These are phyloP conservation scores for Pristiophorus japonicus DNA, from an alignment of 2,113 vertebrate species.

Conservation along the genomic window DNA sequence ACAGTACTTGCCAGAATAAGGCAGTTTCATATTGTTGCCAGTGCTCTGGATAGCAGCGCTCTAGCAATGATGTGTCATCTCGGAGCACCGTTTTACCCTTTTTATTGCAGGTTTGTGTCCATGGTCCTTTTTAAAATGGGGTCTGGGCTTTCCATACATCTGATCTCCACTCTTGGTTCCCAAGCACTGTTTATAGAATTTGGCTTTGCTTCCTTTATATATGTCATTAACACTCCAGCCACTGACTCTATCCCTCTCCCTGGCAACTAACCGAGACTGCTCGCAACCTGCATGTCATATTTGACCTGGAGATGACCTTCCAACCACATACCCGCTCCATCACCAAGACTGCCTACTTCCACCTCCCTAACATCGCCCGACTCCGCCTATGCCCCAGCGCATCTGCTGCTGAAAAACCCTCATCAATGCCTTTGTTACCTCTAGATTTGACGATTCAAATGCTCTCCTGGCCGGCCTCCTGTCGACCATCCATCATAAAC, in stretches of 20 bases:
- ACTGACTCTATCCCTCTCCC: not conserved
- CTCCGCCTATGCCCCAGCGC: not conserved
- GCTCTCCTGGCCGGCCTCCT: no score
- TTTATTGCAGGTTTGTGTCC: not conserved
- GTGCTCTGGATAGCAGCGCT: not conserved
- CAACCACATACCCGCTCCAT: not conserved
- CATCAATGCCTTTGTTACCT: not conserved
- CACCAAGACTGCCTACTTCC: not conserved
- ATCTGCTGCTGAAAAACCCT: no score
- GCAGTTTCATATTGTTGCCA: not conserved
- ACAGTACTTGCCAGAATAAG: not conserved
- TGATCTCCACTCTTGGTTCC: not conserved
- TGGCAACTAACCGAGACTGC: not conserved
- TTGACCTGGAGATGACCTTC: not conserved
- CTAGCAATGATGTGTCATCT: not conserved
- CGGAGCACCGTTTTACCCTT: not conserved
- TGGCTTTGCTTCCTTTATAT: not conserved
- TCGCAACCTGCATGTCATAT: not conserved
- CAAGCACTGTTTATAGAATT: not conserved
- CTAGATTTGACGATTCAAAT: not conserved
- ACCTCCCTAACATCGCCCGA: not conserved
- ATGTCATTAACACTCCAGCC: not conserved
- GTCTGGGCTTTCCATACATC: not conserved
- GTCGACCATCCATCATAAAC: not conserved
- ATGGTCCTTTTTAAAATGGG: not conserved